These are phyloP conservation scores for Meda fulgida DNA, from an alignment of 2,797 vertebrate species.

Conservation along the genomic window DNA sequence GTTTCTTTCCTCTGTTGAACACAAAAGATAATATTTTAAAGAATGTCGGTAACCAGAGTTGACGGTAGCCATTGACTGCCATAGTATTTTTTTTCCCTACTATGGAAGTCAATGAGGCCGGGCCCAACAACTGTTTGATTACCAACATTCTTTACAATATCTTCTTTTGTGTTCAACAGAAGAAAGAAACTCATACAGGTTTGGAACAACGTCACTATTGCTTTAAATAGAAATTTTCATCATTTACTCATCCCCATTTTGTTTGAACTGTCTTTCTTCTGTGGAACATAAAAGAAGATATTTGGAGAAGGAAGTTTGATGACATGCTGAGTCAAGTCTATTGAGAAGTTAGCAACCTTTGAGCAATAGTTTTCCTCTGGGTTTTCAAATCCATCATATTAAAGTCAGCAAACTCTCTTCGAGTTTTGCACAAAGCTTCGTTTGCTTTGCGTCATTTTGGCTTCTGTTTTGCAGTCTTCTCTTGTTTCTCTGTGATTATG, in stretches of 20 bases:
- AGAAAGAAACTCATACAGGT: not conserved
- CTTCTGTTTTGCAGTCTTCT: constrained; percentile 39
- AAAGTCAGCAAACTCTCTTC: constrained; percentile 70
- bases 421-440: constrained; percentile 34
- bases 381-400: constrained; percentile 42
- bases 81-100: not conserved
- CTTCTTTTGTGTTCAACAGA: too few species aligned
- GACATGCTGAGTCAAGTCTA: not conserved
- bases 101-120: not conserved
- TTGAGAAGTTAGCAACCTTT: not conserved
- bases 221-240: not conserved
- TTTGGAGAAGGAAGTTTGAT: not conserved
- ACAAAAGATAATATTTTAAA: not conserved
- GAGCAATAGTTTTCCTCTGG: constrained; percentile 10
- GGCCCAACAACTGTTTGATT: not conserved
- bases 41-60: not conserved
- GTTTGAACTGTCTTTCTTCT: not conserved
- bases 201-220: too few species aligned
- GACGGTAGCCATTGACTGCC: not conserved
- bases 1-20: not conserved
- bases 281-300: not conserved
- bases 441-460: constrained; percentile 35
- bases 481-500: constrained; percentile 35
- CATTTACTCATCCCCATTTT: not conserved
- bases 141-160: not conserved